phyloP scores from a whole-genome alignment of 2,888 invertebrate genomes.

The Plebejus anna region DNA sequence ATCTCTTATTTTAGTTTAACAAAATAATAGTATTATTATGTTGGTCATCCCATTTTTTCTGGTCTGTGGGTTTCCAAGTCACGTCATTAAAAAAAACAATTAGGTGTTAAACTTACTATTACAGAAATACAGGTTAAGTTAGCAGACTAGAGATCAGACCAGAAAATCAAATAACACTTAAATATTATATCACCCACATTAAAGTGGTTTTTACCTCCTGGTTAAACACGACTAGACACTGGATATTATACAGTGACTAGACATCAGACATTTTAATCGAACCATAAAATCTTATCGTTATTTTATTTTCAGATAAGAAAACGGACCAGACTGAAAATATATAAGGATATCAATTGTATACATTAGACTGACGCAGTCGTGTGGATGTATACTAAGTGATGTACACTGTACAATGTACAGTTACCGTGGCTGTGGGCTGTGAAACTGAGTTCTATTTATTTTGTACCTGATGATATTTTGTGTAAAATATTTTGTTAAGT shows the following conservation, averaged over 20 bases:
- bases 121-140: neutral
- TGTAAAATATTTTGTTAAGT: conserved; percentile 3
- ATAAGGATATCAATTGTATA: neutral
- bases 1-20: no score
- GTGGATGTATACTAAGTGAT: neutral
- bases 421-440: neutral
- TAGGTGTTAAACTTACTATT: no score
- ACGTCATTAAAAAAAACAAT: no score
- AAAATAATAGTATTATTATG: no score
- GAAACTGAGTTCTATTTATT: conserved; percentile 8
- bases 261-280: neutral
- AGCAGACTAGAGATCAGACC: no score
- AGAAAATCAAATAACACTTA: no score
- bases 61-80: no score
- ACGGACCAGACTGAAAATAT: neutral
- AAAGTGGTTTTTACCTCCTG: neutral
- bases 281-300: neutral
- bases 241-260: neutral
- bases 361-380: neutral
- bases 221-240: neutral
- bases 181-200: neutral
- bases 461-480: conserved; percentile 20
- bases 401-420: neutral
- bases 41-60: no score
- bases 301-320: conserved; percentile 14